Conservation (phyloP, 1,140 invertebrate genomes). For the Drosophila simulans region DNA sequence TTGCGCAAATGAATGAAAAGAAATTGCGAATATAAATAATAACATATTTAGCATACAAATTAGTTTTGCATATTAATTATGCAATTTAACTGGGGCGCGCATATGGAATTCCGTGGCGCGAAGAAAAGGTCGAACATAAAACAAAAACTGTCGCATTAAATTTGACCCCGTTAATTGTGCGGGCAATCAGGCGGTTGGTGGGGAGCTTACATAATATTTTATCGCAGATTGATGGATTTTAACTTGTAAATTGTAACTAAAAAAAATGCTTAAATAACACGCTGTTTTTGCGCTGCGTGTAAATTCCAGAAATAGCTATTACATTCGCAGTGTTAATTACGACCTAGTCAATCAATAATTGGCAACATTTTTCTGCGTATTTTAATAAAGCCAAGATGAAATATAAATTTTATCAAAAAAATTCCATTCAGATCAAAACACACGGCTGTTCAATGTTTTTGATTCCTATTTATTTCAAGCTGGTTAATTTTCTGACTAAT, state of each 20-base stretch:
- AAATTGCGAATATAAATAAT: constrained; percentile 25
- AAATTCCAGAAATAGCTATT: too few relatives aligned
- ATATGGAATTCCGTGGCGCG: constrained; percentile 6
- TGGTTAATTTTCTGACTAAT: too few relatives aligned
- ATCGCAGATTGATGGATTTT: constrained; percentile 20
- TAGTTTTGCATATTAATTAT: constrained; percentile 72
- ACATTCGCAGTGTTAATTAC: too few relatives aligned
- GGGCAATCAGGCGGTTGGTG: neutral
- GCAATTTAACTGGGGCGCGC: constrained; percentile 52
- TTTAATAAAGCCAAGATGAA: too few relatives aligned
- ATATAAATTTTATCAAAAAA: too few relatives aligned
- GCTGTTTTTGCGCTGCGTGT: neutral
- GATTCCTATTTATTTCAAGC: too few relatives aligned
- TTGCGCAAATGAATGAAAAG: constrained; percentile 19
- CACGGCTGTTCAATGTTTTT: too few relatives aligned
- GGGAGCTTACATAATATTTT: constrained; percentile 1
- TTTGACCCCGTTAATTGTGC: constrained; percentile 13
- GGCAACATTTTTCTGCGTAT: too few relatives aligned
- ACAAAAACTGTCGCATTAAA: constrained; percentile 10
- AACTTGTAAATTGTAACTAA: neutral
- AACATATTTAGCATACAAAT: constrained; percentile 72
- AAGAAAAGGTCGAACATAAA: constrained; percentile 12
- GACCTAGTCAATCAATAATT: too few relatives aligned
- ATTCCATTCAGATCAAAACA: too few relatives aligned
- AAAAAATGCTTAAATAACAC: neutral